Base-by-base conservation (phyloP, 1,140 invertebrate species). In the Bombus superbus region DNA sequence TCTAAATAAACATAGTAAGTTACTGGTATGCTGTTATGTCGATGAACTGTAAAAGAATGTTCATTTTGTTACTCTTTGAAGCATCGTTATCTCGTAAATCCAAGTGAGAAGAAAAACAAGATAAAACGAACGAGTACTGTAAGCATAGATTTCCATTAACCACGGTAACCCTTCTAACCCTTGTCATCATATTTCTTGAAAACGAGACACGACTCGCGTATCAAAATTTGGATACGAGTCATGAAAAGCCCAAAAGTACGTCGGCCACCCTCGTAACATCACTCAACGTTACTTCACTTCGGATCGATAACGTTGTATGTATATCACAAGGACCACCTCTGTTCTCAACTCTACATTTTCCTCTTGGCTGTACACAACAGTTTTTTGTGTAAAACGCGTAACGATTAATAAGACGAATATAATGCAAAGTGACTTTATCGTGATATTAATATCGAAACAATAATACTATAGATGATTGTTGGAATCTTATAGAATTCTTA, bases 161-260 rank as follows among this genome's bases (percentile, higher is more conserved):
- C 9, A 13, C 18, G 35, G 80, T 35, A 68, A 66, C 57, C 81
- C 47, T 72, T n/a, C 13, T 90, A 87, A 88, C 88, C 88, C 76
- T 53, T 90, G 89, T 88, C 88, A 42, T 28, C 77, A 77, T 90
- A 90, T 86, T 81, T 90, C 73, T 90, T 64, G 57, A 85, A 85
- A 87, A 89, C 74, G 79, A 89, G 73, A 32, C 66, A 38, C 64
- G 66, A 32, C 53, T 74, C 82, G 57, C 87, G 57, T 90, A 88
- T 74, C 59, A 59, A 90, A 90, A 83, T 81, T 83, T 44, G 35
- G 35, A 59, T 64, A 59, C 78, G 86, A 89, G 71, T 81, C 68
- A 62, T 87, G 88, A 82, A 88, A 83, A 87, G 57, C 74, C 69
- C 40, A 72, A 77, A 90, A 90, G 42, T 40, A 15, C 73, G 38